phyloP scores from a whole-genome alignment of 2,888 invertebrate species.

The Callyntrura sp. region DNA sequence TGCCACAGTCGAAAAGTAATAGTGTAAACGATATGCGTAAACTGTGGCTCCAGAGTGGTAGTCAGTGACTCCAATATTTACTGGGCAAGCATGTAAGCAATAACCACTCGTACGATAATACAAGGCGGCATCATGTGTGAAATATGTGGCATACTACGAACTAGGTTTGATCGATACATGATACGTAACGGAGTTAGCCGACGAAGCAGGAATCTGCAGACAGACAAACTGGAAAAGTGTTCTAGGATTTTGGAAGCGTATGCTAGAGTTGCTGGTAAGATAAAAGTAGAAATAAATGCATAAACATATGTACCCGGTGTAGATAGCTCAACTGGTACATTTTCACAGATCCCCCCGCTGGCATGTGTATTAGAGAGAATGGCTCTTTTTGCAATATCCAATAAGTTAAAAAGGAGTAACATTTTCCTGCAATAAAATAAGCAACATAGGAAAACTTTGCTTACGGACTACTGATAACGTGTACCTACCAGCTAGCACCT shows the following conservation, averaged over 20 bases:
- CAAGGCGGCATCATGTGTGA: slow-evolving; percentile 11
- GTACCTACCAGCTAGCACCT: too few relatives aligned
- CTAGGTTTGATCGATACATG: slow-evolving; percentile 50
- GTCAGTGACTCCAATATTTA: slow-evolving; percentile 1
- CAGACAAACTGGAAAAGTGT: neutral
- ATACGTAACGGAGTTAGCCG: slow-evolving; percentile 38
- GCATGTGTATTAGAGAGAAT: neutral
- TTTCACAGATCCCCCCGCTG: neutral
- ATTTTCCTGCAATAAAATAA: too few relatives aligned
- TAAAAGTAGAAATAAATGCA: slow-evolving; percentile 1
- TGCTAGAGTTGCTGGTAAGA: neutral
- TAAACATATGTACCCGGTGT: neutral
- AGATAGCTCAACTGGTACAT: neutral
- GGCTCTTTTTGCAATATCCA: neutral
- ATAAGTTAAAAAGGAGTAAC: too few relatives aligned
- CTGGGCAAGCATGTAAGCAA: neutral
- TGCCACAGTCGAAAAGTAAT: neutral
- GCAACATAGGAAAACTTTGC: too few relatives aligned
- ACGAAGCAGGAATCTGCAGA: neutral
- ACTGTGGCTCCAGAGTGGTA: neutral
- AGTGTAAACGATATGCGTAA: slow-evolving; percentile 20
- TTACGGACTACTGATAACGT: too few relatives aligned
- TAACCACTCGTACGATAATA: neutral
- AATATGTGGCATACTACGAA: slow-evolving; percentile 20
- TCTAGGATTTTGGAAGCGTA: neutral